phyloP scores from a whole-genome alignment of 2,888 invertebrate species.

The Synanthedon myopaeformis region DNA sequence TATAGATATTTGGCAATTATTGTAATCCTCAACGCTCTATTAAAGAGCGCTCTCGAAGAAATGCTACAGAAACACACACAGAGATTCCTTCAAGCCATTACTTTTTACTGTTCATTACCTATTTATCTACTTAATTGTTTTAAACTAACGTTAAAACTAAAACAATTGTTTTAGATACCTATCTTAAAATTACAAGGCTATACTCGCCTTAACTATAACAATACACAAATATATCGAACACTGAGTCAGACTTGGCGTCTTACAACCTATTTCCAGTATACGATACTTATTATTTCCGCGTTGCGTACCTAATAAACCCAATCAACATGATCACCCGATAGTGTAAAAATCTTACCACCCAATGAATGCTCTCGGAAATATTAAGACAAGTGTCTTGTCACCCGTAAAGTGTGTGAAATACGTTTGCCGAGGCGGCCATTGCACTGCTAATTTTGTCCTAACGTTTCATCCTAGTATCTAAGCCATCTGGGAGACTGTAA shows the following conservation, averaged over 20 bases:
- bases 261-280: constrained; percentile 23
- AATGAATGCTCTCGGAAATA: background rate
- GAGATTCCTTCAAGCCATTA: too few species aligned
- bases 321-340: constrained; percentile 26
- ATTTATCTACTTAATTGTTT: too few species aligned
- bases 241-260: constrained; percentile 13
- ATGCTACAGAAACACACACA: too few species aligned
- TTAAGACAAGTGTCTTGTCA: constrained; percentile 12
- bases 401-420: constrained; percentile 41
- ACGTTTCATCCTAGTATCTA: constrained; percentile 32
- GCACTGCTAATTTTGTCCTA: constrained; percentile 40
- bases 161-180: too few species aligned
- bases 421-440: constrained; percentile 28
- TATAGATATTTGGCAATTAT: too few species aligned
- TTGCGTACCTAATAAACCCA: constrained; percentile 15
- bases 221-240: too few species aligned
- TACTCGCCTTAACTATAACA: too few species aligned
- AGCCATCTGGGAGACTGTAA: constrained; percentile 19
- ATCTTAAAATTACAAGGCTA: too few species aligned
- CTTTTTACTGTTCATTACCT: too few species aligned
- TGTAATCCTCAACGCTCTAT: too few species aligned
- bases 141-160: too few species aligned
- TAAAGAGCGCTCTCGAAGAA: too few species aligned
- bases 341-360: constrained; percentile 16
- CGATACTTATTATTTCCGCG: constrained; percentile 28